These are phyloP conservation scores for Pachymerium ferrugineum DNA, from an alignment of 2,888 invertebrate genomes.

Conservation along the genomic window DNA sequence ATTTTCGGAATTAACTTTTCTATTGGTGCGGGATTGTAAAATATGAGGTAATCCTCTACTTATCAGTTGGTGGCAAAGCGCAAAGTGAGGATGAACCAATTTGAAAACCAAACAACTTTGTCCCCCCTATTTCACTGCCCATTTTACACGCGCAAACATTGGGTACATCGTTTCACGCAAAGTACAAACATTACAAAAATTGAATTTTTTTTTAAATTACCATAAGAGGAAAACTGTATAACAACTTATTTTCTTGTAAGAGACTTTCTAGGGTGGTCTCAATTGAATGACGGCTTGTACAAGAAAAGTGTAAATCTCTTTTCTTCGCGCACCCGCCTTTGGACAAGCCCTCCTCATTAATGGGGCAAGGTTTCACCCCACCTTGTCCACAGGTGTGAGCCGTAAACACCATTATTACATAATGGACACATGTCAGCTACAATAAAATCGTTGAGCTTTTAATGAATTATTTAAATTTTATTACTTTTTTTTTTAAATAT, in stretches of 20 bases:
- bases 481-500: neutral
- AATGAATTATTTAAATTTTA: neutral
- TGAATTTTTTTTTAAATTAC: neutral
- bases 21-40: neutral
- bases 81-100: neutral
- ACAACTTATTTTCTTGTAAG: neutral
- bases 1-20: neutral
- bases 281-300: neutral
- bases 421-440: neutral
- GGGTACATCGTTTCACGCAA: neutral
- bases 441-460: neutral
- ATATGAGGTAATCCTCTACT: neutral
- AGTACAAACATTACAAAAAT: neutral
- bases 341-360: neutral
- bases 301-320: neutral
- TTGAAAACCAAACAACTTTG: neutral
- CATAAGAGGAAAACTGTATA: neutral
- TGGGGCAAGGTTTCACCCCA: neutral
- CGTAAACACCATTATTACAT: neutral
- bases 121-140: neutral
- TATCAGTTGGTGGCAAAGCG: neutral
- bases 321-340: neutral
- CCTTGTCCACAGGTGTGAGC: neutral
- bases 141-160: neutral
- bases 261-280: neutral